Base-by-base conservation (phyloP, 2,113 vertebrate species). In the Cisticola juncidis region DNA sequence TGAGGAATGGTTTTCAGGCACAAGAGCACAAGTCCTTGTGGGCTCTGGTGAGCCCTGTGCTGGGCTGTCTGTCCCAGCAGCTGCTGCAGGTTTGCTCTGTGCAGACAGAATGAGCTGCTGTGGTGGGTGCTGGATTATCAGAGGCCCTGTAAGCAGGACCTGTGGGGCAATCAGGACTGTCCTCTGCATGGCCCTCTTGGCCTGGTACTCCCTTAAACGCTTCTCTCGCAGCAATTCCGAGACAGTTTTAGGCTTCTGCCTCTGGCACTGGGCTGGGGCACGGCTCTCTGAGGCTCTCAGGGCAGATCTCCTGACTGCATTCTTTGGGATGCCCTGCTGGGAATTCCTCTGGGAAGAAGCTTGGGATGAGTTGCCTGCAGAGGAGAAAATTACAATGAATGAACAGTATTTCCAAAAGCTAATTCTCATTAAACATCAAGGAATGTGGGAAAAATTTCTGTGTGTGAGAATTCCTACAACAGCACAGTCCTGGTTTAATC, bases 171-270 rank as follows among this genome's bases (percentile, higher is more conserved):
- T 44, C 7, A 95, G 11, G 2, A 65, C 5, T 1, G 94, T 45
- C 28, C 60, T 66, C 78, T 73, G 92, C 44, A 79, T 0, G 0
- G 93, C 74, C 5, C 83, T 94, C 83, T 24, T 88, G 40, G 96
- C 97, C 21, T 24, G 79, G 26, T 29, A 79, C 58, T 96, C 91
- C 29, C 90, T 86, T 3, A 95, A 93, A 14, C 97, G 88, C 73
- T 98, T 97, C 78, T 98, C 98, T 9, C 82, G 79, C 22, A 99
- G 97, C 42, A 98, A 76, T 48, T 98, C 95, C 0, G 85, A 98
- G 76, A 99, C 98, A 0, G 98, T 98, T 95, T 98, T 98, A 3
- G 90, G 94, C 36, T 97, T 98, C 17, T 94, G 92, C 45, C 77
- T 74, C 6, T 95, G 94, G 3, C 19, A 62, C 2, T 24, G 70